These are phyloP conservation scores for Martes martes DNA, from an alignment of 2,113 vertebrate genomes.

Conservation along the genomic window DNA sequence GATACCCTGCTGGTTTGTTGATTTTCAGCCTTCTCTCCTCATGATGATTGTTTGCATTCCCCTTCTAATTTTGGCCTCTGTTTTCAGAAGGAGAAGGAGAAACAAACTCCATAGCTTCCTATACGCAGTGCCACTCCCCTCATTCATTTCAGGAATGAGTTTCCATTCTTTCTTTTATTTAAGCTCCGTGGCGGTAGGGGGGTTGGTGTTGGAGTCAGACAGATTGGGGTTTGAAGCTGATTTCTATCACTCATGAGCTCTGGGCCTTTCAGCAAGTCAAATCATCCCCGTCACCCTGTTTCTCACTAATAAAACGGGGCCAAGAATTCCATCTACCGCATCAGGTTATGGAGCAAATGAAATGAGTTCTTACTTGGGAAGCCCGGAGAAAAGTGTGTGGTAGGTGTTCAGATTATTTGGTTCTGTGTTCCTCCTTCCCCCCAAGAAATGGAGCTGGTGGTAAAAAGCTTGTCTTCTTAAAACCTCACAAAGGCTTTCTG, in stretches of 20 bases:
- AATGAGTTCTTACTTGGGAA: constrained; percentile 15
- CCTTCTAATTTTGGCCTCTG: constrained; percentile 9
- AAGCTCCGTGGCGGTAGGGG: neutral
- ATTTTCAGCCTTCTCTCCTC: constrained; percentile 5
- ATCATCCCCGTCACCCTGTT: neutral
- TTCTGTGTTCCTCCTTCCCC: neutral
- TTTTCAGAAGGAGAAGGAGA: constrained; percentile 28
- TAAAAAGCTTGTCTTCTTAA: neutral
- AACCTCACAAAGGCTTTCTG: neutral
- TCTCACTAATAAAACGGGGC: constrained; percentile 23
- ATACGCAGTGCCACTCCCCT: neutral
- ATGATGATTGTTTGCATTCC: neutral
- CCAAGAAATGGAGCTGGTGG: neutral
- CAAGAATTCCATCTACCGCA: neutral
- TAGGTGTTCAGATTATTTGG: neutral
- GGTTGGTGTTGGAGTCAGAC: neutral
- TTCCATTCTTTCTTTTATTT: neutral
- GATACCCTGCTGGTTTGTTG: neutral
- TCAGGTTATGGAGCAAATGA: constrained; percentile 12
- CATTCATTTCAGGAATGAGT: neutral
- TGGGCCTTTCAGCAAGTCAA: constrained; percentile 20
- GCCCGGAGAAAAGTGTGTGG: neutral
- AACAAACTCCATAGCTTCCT: neutral
- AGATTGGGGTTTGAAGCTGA: neutral
- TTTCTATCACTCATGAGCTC: neutral